Evolutionary conservation across 2,797 vertebrate species (phyloP).

Genomic region (Myioborus miniatus): DNA sequence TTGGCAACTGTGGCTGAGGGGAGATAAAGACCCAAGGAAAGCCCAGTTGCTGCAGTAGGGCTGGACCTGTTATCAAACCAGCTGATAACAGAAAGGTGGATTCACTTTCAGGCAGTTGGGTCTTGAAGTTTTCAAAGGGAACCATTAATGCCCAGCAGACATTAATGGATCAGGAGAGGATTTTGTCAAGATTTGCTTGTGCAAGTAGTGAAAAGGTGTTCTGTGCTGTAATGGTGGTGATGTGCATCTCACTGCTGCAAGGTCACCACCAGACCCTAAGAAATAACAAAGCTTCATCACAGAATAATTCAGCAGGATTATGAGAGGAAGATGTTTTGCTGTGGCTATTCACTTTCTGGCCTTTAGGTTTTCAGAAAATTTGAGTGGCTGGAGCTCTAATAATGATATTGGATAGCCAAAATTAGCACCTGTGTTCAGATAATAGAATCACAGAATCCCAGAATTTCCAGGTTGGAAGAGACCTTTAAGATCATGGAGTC

Average conservation of each 20-base stretch:
- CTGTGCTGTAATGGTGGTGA: neutral
- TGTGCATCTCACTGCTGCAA: neutral
- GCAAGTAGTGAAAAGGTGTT: neutral
- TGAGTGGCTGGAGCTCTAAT: neutral
- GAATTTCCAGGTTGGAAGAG: no score
- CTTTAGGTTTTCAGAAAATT: neutral
- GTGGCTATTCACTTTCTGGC: neutral
- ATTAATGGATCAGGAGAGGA: neutral
- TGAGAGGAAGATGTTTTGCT: neutral
- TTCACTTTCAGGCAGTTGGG: neutral
- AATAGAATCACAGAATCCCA: no score
- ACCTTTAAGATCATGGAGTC: no score
- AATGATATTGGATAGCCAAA: neutral
- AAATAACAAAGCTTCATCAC: neutral
- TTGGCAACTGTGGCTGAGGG: neutral
- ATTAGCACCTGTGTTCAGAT: neutral
- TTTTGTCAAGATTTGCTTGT: neutral
- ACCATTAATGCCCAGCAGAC: neutral
- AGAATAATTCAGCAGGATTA: neutral
- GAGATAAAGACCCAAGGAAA: neutral
- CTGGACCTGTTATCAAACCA: neutral
- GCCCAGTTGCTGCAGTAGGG: neutral
- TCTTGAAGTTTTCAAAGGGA: neutral
- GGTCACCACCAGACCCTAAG: neutral
- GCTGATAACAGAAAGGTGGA: neutral